These are phyloP conservation scores for Brachypteracias leptosomus DNA, from an alignment of 2,113 vertebrate species.

Conservation along the genomic window DNA sequence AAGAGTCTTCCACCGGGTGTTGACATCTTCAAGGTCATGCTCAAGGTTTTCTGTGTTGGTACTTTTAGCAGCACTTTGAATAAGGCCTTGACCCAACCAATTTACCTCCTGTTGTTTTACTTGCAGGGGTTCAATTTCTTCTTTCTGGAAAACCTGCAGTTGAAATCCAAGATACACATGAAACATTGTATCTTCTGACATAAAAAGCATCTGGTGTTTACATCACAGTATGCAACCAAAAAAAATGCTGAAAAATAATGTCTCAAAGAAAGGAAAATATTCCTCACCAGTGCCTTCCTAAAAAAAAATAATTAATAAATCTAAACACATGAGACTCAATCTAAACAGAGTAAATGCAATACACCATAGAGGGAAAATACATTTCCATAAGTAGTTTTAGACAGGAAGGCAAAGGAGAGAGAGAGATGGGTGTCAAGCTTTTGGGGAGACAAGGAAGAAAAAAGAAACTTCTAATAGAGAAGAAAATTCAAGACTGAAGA, in stretches of 20 bases:
- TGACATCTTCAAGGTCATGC: conserved; percentile 86
- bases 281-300: not conserved
- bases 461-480: not conserved
- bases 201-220: not conserved
- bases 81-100: conserved; percentile 90
- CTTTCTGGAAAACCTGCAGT: conserved; percentile 91
- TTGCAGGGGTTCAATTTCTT: conserved; percentile 92
- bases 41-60: conserved; percentile 86
- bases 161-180: conserved; percentile 8
- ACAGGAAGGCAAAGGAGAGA: not conserved
- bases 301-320: not conserved
- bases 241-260: not conserved
- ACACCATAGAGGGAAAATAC: not conserved
- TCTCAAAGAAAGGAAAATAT: not conserved
- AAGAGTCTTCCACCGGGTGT: conserved; percentile 91
- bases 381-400: not conserved
- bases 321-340: not conserved
- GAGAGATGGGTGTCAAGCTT: not conserved
- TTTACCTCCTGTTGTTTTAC: conserved; percentile 89
- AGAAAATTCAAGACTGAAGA: not conserved
- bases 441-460: not conserved
- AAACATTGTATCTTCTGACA: not conserved
- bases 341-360: not conserved
- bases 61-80: conserved; percentile 90
- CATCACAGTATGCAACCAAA: not conserved